Base-by-base conservation (phyloP, 2,113 vertebrate species). In the Talpa occidentalis region DNA sequence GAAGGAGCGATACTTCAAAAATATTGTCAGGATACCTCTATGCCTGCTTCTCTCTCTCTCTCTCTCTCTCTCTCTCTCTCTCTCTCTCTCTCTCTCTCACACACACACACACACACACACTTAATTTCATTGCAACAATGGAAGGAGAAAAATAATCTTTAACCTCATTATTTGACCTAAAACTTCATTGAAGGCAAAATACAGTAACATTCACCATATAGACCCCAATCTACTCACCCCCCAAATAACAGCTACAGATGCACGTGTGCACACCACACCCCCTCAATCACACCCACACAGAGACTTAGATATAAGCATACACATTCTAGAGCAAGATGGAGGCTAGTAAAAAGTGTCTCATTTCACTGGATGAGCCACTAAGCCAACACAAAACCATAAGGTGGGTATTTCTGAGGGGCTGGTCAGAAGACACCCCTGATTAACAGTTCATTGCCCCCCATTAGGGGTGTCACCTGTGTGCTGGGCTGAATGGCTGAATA, bases 141-240 rank as follows among this genome's bases (percentile, higher is more conserved):
- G 2, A 37, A 47, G 35, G 15, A 11, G 49, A n/a, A 70, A 17
- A 44, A 95, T 62, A 56, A 19, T 86, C 26, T 30, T 4, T 14
- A 69, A 69, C 56, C 32, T 62, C 56, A 86, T 82, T 89, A 10
- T 81, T 12, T 70, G 70, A 0, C 91, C 67, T 52, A 60, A 91
- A 66, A 76, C 42, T 26, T 90, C 49, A 77, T 70, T 92, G 67
- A 94, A 22, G 28, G 35, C n/a, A 83, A 96, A 79, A 32, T 24
- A 30, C 10, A 94, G 49, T 28, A 87, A 67, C 2, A 47, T 15
- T 32, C 19, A 44, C 24, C 60, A 77, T 44, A 37, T 10, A 86
- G n/a, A 92, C 15, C 52, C 17, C 30, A 86, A 1, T 79, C 4
- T 81, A 32, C 44, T 47, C 2, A 83, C 14, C 1, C 24, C 37